Conservation (phyloP, 2,888 invertebrate genomes). For the Drosophila affinis region DNA sequence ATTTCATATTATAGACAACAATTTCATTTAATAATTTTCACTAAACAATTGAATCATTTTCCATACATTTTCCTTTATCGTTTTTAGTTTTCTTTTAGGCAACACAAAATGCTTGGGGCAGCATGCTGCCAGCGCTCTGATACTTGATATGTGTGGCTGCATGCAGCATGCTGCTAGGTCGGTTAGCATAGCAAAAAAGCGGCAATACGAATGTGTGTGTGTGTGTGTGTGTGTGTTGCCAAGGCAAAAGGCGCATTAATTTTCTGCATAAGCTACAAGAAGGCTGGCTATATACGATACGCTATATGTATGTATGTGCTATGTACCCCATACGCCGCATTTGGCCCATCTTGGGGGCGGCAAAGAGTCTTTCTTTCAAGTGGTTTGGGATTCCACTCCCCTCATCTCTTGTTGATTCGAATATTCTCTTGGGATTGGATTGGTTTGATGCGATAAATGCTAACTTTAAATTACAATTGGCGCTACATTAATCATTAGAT, state of each 20-base stretch:
- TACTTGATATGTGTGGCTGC: slow-evolving; percentile 43
- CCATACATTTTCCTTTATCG: slow-evolving; percentile 3
- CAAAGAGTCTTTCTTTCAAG: background rate
- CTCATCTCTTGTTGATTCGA: slow-evolving; percentile 28
- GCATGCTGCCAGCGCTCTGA: slow-evolving; percentile 35
- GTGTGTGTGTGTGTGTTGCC: slow-evolving; percentile 46
- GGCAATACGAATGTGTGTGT: slow-evolving; percentile 43
- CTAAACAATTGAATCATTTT: slow-evolving; percentile 55
- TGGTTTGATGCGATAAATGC: slow-evolving; percentile 25
- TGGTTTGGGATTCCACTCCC: background rate
- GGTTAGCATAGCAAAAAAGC: slow-evolving; percentile 45
- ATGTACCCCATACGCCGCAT: background rate
- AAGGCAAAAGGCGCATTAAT: slow-evolving; percentile 69
- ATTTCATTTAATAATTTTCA: slow-evolving; percentile 59
- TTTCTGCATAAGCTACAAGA: slow-evolving; percentile 49
- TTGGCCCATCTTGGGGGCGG: slow-evolving; percentile 5
- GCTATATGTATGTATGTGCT: background rate
- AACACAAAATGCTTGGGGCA: slow-evolving; percentile 39
- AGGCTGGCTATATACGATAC: slow-evolving; percentile 36
- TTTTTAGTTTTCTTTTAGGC: slow-evolving; percentile 30
- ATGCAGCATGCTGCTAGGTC: slow-evolving; percentile 66
- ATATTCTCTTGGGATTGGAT: slow-evolving; percentile 7
- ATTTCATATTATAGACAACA: slow-evolving; percentile 72
- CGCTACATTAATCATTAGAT: slow-evolving; percentile 62
- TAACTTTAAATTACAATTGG: slow-evolving; percentile 73